Evolutionary conservation across 1,140 invertebrate species (phyloP), one percentile per base, ranked within the genome.

Genomic region (Habropoda laboriosa): DNA sequence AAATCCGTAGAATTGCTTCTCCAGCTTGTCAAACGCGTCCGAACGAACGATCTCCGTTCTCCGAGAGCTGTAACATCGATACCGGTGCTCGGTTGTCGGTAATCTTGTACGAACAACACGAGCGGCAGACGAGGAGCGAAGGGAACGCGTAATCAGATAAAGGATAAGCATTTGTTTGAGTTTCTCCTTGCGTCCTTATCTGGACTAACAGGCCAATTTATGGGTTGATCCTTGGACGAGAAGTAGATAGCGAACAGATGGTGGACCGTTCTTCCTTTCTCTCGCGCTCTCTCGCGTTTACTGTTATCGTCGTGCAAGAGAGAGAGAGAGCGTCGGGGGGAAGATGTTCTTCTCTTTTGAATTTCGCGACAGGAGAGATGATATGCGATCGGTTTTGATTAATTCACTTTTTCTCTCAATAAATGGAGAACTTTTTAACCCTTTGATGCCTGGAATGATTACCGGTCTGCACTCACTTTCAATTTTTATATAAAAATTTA

Each of bases 121-220:
- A 18, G 21, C 42, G 12, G 21, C 40, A n/a, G 24, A 10, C 5
- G 7, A 18, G 24, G 42, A 38, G 27, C 51, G 18, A 53, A 51
- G 30, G 24, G 16, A n/a, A 8, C 45, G 27, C 0, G 38, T 35
- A n/a, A 55, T 79, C 74, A 51, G 73, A 81, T 77, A 66, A 58
- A 67, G 45, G 73, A 81, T 73, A 70, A 81, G 53, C 67, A 12
- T 57, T 80, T 77, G 75, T 84, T 74, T 57, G 61, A 67, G 42
- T 73, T 49, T 49, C 58, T 35, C 32, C 57, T 27, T 18, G 47
- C 5, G 24, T 27, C 40, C 38, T 60, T 75, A 40, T 61, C 72
- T 27, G 30, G 47, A 21, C 51, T 79, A 82, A 82, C 57, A 49
- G 72, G 60, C 38, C 71, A 80, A 80, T 80, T 84, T 84, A 80